A percentile compares a stretch with the other conserved stretches of the same genome.
Evolutionary conservation across 1,140 invertebrate species (phyloP).

Genomic region (Sycophila sp.): DNA sequence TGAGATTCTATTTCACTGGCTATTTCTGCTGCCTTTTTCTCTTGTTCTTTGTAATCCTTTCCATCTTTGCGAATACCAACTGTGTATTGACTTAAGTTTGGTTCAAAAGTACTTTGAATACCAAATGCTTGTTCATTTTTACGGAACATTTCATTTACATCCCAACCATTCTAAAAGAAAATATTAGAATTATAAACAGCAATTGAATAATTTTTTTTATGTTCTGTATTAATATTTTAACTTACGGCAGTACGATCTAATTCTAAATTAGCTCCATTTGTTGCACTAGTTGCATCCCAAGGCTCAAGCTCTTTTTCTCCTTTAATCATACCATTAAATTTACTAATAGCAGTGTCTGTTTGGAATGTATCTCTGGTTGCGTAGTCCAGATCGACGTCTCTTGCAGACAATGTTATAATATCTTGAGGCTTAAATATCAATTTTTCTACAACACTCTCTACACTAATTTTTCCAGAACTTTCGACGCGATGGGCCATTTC

Average conservation of each 20-base stretch:
- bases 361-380: slow-evolving; percentile 86
- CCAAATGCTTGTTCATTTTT: slow-evolving; percentile 92
- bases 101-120: slow-evolving; percentile 88
- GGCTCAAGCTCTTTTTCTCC: slow-evolving; percentile 90
- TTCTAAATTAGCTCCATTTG: slow-evolving; percentile 74
- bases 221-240: slow-evolving; percentile 16
- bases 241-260: slow-evolving; percentile 71
- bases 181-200: neutral
- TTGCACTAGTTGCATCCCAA: slow-evolving; percentile 79
- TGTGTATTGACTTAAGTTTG: slow-evolving; percentile 88
- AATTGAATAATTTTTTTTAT: neutral
- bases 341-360: slow-evolving; percentile 83
- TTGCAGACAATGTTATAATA: slow-evolving; percentile 81
- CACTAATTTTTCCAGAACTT: slow-evolving; percentile 71
- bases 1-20: slow-evolving; percentile 91
- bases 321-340: slow-evolving; percentile 71
- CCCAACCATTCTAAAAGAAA: slow-evolving; percentile 85
- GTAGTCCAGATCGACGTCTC: slow-evolving; percentile 88
- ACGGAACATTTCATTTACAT: slow-evolving; percentile 93
- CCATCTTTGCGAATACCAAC: slow-evolving; percentile 85
- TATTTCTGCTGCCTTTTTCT: slow-evolving; percentile 81
- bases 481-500: slow-evolving; percentile 86
- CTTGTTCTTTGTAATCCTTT: slow-evolving; percentile 80
- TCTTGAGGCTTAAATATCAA: slow-evolving; percentile 86
- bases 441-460: slow-evolving; percentile 80